Evolutionary conservation across 2,888 invertebrate species (phyloP).

Genomic region (Cryptus viduatorius): DNA sequence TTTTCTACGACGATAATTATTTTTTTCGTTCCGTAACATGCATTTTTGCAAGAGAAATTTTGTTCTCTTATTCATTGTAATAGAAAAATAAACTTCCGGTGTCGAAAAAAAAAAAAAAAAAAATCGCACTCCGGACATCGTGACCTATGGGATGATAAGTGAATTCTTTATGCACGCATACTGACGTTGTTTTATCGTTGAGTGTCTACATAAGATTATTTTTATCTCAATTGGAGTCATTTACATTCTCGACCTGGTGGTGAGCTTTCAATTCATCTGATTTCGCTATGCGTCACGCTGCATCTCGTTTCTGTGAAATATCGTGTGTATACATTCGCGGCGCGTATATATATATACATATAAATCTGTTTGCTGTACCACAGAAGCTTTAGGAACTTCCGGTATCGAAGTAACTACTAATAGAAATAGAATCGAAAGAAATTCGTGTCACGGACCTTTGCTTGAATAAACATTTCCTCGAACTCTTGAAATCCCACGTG

Average conservation of each 20-base stretch:
- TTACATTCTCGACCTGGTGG: slow-evolving; percentile 21
- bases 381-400: slow-evolving; percentile 11
- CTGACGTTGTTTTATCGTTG: not conserved
- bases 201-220: slow-evolving; percentile 31
- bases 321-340: not conserved
- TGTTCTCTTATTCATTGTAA: not conserved
- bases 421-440: slow-evolving; percentile 18
- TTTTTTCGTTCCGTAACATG: not conserved
- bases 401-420: slow-evolving; percentile 28
- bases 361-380: slow-evolving; percentile 5
- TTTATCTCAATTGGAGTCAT: slow-evolving; percentile 39
- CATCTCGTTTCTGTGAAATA: slow-evolving; percentile 22
- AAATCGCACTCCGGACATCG: not conserved
- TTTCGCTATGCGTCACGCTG: slow-evolving; percentile 13
- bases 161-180: not conserved
- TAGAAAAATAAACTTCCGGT: not conserved
- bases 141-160: not conserved
- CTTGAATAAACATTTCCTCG: slow-evolving; percentile 25
- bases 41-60: not conserved
- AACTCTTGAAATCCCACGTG: slow-evolving; percentile 12
- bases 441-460: slow-evolving; percentile 14
- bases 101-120: not conserved
- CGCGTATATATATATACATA: not conserved
- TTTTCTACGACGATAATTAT: too few species aligned
- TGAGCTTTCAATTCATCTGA: slow-evolving; percentile 25